Percentiles rank a stretch among this genome's conserved stretches.
Conservation (phyloP, 2,888 invertebrate species). For the Julus scanicus region DNA sequence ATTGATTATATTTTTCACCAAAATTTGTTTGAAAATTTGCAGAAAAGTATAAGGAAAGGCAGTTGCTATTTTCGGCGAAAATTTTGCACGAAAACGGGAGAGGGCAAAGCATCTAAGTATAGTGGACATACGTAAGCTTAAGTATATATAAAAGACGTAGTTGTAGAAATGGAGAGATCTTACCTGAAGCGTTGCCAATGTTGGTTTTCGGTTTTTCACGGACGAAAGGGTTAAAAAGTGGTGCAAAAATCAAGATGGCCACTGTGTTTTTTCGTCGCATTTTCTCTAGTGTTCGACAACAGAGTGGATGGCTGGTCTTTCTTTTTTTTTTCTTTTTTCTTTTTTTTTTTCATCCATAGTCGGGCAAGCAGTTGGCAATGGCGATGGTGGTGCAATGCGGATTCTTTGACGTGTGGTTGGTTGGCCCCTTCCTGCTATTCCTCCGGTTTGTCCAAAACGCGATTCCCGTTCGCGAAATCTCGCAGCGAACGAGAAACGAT, state of each 20-base stretch:
- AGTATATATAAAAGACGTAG: too few relatives aligned
- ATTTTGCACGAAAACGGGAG: too few relatives aligned
- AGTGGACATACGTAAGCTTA: too few relatives aligned
- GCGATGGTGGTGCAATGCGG: constrained; percentile 54
- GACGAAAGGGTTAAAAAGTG: constrained; percentile 9
- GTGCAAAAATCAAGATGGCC: not conserved
- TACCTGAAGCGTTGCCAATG: not conserved
- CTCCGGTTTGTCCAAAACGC: constrained; percentile 28
- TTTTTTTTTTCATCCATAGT: not conserved
- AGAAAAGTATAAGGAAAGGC: too few relatives aligned
- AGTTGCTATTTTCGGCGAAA: too few relatives aligned
- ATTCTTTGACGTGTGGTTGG: constrained; percentile 56
- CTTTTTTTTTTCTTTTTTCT: not conserved
- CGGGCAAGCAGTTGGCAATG: constrained; percentile 31
- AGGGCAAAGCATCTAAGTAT: too few relatives aligned
- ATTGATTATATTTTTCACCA: too few relatives aligned
- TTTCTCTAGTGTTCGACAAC: not conserved
- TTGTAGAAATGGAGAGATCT: not conserved
- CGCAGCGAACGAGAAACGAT: constrained; percentile 48
- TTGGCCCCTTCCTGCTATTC: constrained; percentile 44
- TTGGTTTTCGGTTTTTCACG: not conserved
- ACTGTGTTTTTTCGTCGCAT: not conserved
- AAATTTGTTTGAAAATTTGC: too few relatives aligned
- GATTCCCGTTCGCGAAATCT: constrained; percentile 44
- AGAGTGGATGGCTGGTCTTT: not conserved